Conservation (phyloP, 2,113 vertebrate species). For the Cranoglanis bouderius region DNA sequence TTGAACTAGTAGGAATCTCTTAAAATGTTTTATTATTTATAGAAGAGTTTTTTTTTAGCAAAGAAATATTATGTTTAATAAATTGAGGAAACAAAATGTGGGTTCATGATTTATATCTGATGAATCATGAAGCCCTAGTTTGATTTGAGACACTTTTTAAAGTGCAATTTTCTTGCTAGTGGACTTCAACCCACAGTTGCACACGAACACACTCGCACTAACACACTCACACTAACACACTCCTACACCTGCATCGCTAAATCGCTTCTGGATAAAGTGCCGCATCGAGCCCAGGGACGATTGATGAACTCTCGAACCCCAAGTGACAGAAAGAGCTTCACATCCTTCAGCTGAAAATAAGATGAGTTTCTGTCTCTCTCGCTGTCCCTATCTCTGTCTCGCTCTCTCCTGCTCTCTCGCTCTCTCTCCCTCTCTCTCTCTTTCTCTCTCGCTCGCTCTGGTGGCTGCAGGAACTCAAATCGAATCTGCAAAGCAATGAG, state of each 20-base stretch:
- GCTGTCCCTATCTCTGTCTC: not conserved
- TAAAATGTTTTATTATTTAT: too few relatives aligned
- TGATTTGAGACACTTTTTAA: not conserved
- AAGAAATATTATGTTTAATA: too few relatives aligned
- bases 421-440: not conserved
- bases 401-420: not conserved
- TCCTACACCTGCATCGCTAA: not conserved
- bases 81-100: too few relatives aligned
- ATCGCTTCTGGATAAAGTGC: not conserved
- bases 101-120: not conserved
- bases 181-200: not conserved
- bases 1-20: not conserved
- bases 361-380: not conserved
- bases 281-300: not conserved
- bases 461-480: not conserved
- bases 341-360: constrained; percentile 1
- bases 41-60: too few relatives aligned
- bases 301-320: constrained; percentile 2
- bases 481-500: constrained; percentile 22
- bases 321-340: not conserved
- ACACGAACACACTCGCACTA: not conserved
- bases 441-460: not conserved
- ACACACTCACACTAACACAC: not conserved
- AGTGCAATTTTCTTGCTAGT: not conserved
- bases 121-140: not conserved